These are phyloP conservation scores for Clangula hyemalis DNA, from an alignment of 2,797 vertebrate genomes.

Conservation along the genomic window DNA sequence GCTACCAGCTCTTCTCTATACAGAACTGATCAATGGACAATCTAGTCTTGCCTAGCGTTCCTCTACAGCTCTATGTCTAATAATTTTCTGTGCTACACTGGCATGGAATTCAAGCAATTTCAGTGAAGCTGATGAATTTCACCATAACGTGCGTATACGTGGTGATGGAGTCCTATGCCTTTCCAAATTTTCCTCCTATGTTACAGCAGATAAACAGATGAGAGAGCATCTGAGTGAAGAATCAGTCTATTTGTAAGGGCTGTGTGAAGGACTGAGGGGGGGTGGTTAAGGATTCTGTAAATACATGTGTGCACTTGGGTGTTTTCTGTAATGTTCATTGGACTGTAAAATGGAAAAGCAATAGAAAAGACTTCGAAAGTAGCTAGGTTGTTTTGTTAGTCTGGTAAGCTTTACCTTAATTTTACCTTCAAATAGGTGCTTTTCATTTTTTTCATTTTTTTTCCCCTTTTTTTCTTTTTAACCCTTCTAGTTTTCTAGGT, in stretches of 20 bases:
- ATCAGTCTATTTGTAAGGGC: background rate
- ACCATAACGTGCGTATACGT: fast-evolving
- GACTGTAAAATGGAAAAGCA: background rate
- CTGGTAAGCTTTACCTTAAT: background rate
- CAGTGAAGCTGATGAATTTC: background rate
- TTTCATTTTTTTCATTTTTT: too few species aligned
- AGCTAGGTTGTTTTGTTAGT: background rate
- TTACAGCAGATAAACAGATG: background rate
- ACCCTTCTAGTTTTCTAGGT: background rate
- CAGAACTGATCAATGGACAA: background rate
- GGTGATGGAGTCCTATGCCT: background rate
- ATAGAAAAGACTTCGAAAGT: background rate
- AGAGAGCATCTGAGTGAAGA: background rate
- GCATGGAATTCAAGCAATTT: background rate
- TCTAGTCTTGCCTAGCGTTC: background rate
- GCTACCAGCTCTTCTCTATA: background rate
- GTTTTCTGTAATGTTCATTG: background rate
- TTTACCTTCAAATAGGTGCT: background rate
- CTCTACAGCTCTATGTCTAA: fast-evolving
- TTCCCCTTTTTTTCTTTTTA: too few species aligned
- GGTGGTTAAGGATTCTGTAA: background rate
- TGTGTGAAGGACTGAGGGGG: background rate
- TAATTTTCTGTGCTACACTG: background rate
- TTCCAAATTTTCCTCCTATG: background rate
- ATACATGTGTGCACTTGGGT: background rate